Base-by-base conservation (phyloP, 2,888 invertebrate genomes). In the Helicoverpa assulta region DNA sequence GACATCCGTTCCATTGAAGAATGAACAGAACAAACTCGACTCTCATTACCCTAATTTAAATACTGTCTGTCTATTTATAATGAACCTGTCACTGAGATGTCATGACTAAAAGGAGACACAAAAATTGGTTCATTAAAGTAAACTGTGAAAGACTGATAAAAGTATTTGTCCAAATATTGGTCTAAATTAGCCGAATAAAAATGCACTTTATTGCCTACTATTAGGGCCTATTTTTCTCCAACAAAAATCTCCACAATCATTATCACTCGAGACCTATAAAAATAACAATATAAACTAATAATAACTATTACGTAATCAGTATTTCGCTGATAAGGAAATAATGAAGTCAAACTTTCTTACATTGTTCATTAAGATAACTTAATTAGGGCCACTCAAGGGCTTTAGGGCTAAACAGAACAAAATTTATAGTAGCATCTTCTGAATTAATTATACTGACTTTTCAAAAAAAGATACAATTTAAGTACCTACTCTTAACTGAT, bases 281-380 rank as follows among this genome's bases (percentile, higher is more conserved):
- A 54, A 29, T 51, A 51, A 21, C 10, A 21, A 26, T 40, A 40
- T 12, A 2, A 26, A 14, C 37, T n/a, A 26, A 53, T n/a, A 26
- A 53, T 40, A 53, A 40, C 53, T 14, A 53, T 40, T 51, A 43
- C 43, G 33, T 43, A 3, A 19, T 47, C 33, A 33, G 7, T 52
- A 50, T 47, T 16, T 8, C 10, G 51, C 26, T 60, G 64, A 76
- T 77, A 77, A 56, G 29, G 33, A 18, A 64, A 60, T 53, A 53
- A 56, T 77, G n/a, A 53, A 60, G 18, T 26, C 5, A 40, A 71
- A 66, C 53, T 74, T 72, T 51, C 26, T 14, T 51, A 54, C 53
- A 50, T 65, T 55, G 59, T 21, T 78, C 72, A 77, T 59, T 70
- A 56, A 56, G 58, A 14, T 77, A 73, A 78, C 78, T 65, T 78